Base-by-base conservation (phyloP, 2,797 vertebrate species). In the Arvicola amphibius region DNA sequence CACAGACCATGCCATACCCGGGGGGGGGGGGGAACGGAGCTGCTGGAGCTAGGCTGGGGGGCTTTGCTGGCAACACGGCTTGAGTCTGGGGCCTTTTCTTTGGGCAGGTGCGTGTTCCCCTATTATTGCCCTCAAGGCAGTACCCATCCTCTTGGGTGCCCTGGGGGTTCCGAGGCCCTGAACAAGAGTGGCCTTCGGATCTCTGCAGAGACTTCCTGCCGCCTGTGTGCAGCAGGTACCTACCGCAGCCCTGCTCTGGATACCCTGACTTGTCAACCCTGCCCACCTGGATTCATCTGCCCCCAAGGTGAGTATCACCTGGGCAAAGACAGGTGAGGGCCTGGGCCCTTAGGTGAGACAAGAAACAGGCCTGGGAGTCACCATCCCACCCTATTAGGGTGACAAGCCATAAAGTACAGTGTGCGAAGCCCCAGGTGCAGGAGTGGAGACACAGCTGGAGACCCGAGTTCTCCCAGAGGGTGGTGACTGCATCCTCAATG, bases 211-310 rank as follows among this genome's bases (percentile, higher is more conserved):
- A 98, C 97, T 76, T 98, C 98, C 97, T 99, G 99, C 97, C 96
- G 74, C 9, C 80, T 97, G 59, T 99, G 99, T 96, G 98, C 98
- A 4, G 98, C 98, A 0, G 99, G 99, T 10, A 99, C 99, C 4
- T 99, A 99, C 91, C 98, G 98, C 6, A 98, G 97, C 0, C 90
- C 96, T 86, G 93, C 96, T 19, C 98, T 98, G 51, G 37, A 98
- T 12, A 77, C 96, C 1, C 97, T 95, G 0, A 95, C 98, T 78
- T 99, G 99, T 96, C 98, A 98, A 94, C 98, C 98, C 89, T 99
- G 99, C 97, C 99, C 99, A 1, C 74, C 99, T 4, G 99, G 99
- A 93, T 99, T 99, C 98, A 98, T 98, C 97, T 99, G 99, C 88
- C 98, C 98, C 0, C 96, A 93, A 97, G 99, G 99, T 99, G 94